These are phyloP conservation scores for Arenaria interpres DNA, from an alignment of 2,113 vertebrate genomes.

Conservation along the genomic window DNA sequence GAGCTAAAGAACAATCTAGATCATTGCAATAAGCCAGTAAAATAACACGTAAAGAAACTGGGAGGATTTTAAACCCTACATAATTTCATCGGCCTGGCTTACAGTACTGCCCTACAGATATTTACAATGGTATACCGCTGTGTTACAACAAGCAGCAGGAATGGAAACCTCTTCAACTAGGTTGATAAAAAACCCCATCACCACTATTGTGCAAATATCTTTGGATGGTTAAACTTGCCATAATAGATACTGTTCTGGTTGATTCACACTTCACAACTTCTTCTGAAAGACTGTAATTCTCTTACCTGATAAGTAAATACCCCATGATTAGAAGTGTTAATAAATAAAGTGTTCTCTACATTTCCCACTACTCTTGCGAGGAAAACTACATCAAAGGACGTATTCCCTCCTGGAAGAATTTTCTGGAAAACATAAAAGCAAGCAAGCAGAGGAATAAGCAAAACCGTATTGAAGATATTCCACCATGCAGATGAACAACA, in stretches of 20 bases:
- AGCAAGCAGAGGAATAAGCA: background rate
- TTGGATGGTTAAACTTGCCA: background rate
- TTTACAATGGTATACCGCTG: background rate
- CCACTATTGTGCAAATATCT: background rate
- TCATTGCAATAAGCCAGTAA: background rate
- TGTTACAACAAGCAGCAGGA: background rate
- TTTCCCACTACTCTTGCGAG: constrained; percentile 97
- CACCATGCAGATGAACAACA: background rate
- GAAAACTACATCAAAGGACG: constrained; percentile 98
- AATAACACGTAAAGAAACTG: background rate
- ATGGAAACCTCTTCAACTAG: background rate
- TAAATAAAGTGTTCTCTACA: constrained; percentile 99
- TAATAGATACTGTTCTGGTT: background rate
- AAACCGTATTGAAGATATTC: background rate
- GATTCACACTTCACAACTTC: background rate
- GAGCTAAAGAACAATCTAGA: background rate
- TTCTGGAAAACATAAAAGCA: constrained; percentile 79
- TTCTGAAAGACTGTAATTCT: background rate
- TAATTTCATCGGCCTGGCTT: background rate
- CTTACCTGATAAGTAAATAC: constrained; percentile 99
- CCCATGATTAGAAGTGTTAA: constrained; percentile 99
- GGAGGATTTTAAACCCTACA: background rate
- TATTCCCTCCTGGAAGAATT: constrained; percentile 98
- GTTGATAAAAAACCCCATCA: background rate
- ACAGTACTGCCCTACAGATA: background rate